Base-by-base conservation (phyloP, 2,888 invertebrate genomes). In the Erebia palarica region DNA sequence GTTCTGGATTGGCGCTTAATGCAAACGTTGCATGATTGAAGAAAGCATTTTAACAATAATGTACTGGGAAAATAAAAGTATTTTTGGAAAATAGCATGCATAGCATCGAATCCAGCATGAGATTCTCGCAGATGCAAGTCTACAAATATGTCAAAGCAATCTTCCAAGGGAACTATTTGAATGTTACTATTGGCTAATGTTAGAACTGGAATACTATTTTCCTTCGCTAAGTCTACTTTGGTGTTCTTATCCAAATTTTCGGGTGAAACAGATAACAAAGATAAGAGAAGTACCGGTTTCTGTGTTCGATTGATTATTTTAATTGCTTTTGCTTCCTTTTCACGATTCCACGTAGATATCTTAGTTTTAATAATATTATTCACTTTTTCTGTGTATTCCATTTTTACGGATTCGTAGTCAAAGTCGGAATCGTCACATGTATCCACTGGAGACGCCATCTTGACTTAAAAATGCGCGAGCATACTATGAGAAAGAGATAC, bases 91-190 rank as follows among this genome's bases (percentile, higher is more conserved):
- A 61, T 10, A 7, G 27, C 10, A 5, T 42, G 14, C 61, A 73
- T 71, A 11, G 11, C n/a, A 3, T 36, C 9, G 13, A 53, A 60
- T 7, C 69, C 63, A 9, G 65, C 68, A 47, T 75, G 73, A 9
- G 49, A 14, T 27, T 59, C 58, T 42, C 21, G 49, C 0, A 16
- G 53, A 18, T 75, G 75, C 18, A 66, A 21, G 8, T 73, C 75
- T 9, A 72, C 65, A 21, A 74, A 73, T 27, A 73, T 51, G 59
- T 74, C 63, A 47, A 68, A 72, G 58, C 73, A 64, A 16, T 75
- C 69, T 58, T 73, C 75, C 16, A 13, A 72, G 3, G 71, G 49
- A 14, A 75, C 58, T 18, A 73, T 36, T 61, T 72, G 66, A 21
- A 47, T 65, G 5, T 64, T 53, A 0, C 21, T 18, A 3, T 70